Conservation (phyloP, 2,797 vertebrate species). For the Syngnathus acus region DNA sequence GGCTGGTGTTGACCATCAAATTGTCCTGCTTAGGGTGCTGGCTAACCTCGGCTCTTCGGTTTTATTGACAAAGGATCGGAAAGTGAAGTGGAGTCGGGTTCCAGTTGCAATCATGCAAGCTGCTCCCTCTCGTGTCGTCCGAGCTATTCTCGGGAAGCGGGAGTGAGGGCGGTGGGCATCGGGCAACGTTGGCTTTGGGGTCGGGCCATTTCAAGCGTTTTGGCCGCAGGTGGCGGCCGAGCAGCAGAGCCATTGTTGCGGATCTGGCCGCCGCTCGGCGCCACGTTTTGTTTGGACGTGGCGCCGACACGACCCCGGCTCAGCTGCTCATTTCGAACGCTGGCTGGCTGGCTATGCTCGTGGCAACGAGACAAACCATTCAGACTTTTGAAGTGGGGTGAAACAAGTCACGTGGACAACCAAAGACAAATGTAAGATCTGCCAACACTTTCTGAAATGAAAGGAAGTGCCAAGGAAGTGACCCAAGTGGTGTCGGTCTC, state of each 20-base stretch:
- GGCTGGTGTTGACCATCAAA: too few species aligned
- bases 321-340: constrained; percentile 31
- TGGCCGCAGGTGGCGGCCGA: constrained; percentile 50
- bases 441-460: too few species aligned
- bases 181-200: neutral
- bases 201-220: constrained; percentile 48
- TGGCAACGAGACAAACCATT: constrained; percentile 33
- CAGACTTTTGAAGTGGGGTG: constrained; percentile 16
- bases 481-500: too few species aligned
- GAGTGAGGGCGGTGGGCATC: constrained; percentile 40
- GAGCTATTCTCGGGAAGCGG: constrained; percentile 47
- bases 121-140: constrained; percentile 43
- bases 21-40: too few species aligned
- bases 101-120: constrained; percentile 48
- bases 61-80: too few species aligned
- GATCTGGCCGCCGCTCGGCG: constrained; percentile 45
- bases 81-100: constrained; percentile 50
- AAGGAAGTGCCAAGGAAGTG: too few species aligned
- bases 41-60: too few species aligned
- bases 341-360: constrained; percentile 22
- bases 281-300: constrained; percentile 50
- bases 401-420: neutral
- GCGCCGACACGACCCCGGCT: constrained; percentile 33
- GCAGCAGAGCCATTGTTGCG: constrained; percentile 43
- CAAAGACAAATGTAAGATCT: too few species aligned